These are phyloP conservation scores for Dasysyrphus albostriatus DNA, from an alignment of 2,888 invertebrate species.

Conservation along the genomic window DNA sequence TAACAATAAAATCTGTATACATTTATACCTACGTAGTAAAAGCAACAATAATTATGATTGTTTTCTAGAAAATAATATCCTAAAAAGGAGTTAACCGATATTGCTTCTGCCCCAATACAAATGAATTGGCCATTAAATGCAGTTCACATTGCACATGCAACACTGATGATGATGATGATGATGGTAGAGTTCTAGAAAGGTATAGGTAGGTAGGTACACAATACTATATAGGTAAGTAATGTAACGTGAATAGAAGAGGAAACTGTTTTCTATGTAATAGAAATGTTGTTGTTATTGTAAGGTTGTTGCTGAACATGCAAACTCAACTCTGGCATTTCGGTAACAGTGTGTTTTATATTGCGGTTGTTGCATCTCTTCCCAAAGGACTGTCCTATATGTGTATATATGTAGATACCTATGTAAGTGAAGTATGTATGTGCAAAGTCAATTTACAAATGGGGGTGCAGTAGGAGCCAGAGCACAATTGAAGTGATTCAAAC, in stretches of 20 bases:
- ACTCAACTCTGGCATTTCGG: slow-evolving; percentile 68
- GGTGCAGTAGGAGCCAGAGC: slow-evolving; percentile 15
- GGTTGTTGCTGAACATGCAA: slow-evolving; percentile 74
- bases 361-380: slow-evolving; percentile 50
- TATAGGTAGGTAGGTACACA: not conserved
- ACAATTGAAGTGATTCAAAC: slow-evolving; percentile 72
- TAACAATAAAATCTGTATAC: slow-evolving; percentile 6
- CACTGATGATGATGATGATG: not conserved
- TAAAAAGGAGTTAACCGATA: slow-evolving; percentile 53
- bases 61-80: slow-evolving; percentile 38
- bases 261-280: slow-evolving; percentile 55
- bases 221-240: slow-evolving; percentile 1
- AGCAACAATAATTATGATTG: slow-evolving; percentile 49
- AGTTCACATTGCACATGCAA: slow-evolving; percentile 39
- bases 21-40: not conserved
- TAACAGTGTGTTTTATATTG: slow-evolving; percentile 66
- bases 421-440: not conserved
- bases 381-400: not conserved
- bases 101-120: slow-evolving; percentile 32
- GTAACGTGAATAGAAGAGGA: slow-evolving; percentile 32
- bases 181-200: not conserved
- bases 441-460: slow-evolving; percentile 42
- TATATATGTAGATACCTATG: not conserved
- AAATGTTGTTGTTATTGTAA: slow-evolving; percentile 56
- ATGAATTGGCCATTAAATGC: slow-evolving; percentile 51